Percentiles rank a stretch among this genome's conserved stretches.
These are phyloP conservation scores for Struthio camelus DNA, from an alignment of 2,113 vertebrate species.

Conservation along the genomic window DNA sequence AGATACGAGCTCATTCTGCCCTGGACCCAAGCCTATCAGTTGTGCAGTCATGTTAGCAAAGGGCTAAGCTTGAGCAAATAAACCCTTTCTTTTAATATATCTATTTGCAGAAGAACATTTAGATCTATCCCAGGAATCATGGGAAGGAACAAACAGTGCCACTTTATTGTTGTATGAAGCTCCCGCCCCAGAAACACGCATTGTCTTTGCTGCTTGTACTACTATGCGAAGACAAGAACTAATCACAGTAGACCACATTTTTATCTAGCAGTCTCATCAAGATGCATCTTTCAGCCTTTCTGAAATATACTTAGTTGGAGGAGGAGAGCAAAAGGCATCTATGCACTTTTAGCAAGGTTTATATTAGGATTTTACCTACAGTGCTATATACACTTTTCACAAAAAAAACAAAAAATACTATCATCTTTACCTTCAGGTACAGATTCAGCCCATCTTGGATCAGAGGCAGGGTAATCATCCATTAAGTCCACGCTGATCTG, in stretches of 20 bases:
- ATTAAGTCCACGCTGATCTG: conserved; percentile 91
- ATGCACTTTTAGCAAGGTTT: background rate
- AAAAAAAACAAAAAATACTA: background rate
- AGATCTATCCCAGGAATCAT: background rate
- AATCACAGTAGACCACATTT: background rate
- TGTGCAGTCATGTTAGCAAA: background rate
- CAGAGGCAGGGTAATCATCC: conserved; percentile 96
- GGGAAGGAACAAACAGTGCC: background rate
- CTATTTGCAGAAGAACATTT: background rate
- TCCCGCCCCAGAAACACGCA: background rate
- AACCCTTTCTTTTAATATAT: background rate
- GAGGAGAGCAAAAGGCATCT: background rate
- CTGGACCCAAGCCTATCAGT: background rate
- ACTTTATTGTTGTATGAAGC: background rate
- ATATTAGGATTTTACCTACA: background rate
- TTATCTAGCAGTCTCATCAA: background rate
- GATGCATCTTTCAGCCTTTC: background rate
- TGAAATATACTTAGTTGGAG: background rate
- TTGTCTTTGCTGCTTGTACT: background rate
- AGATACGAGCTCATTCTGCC: rapidly evolving
- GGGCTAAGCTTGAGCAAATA: background rate
- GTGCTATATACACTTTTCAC: background rate
- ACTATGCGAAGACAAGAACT: background rate
- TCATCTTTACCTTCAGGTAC: conserved; percentile 87
- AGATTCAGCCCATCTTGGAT: conserved; percentile 97